Percentiles rank a stretch among this genome's conserved stretches.
Evolutionary conservation across 2,113 vertebrate genomes (phyloP).

Genomic region (Dipodomys stephensi): DNA sequence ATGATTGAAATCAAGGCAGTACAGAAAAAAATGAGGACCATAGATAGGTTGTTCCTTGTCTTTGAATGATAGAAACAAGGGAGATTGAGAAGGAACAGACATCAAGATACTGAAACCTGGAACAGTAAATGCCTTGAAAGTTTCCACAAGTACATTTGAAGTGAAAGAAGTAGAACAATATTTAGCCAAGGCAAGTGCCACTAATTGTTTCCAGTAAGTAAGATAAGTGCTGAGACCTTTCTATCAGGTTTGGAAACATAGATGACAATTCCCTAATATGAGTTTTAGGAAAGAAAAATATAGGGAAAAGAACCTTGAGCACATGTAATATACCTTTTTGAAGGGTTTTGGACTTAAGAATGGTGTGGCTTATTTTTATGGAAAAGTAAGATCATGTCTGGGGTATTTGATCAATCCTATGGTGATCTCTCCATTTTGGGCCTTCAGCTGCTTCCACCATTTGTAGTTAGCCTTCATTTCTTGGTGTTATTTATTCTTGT

Average conservation of each 20-base stretch:
- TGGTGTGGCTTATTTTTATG: not conserved
- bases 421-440: not conserved
- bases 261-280: not conserved
- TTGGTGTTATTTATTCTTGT: not conserved
- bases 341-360: not conserved
- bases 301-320: not conserved
- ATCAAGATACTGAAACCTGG: not conserved
- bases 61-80: not conserved
- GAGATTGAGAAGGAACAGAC: not conserved
- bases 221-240: not conserved
- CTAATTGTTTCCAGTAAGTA: not conserved
- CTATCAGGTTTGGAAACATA: not conserved
- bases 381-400: not conserved
- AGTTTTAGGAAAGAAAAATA: not conserved
- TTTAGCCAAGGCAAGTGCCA: not conserved
- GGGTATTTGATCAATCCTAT: not conserved
- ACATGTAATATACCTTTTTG: not conserved
- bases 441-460: not conserved
- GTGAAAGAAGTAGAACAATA: not conserved
- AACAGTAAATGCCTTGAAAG: not conserved
- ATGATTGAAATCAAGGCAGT: not conserved
- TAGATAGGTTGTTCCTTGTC: not conserved
- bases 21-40: not conserved
- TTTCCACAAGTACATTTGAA: not conserved
- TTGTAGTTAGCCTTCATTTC: constrained; percentile 1